Conservation (phyloP, 37 sponge, comb jelly and placozoan genomes). For the Geodia barretti region DNA sequence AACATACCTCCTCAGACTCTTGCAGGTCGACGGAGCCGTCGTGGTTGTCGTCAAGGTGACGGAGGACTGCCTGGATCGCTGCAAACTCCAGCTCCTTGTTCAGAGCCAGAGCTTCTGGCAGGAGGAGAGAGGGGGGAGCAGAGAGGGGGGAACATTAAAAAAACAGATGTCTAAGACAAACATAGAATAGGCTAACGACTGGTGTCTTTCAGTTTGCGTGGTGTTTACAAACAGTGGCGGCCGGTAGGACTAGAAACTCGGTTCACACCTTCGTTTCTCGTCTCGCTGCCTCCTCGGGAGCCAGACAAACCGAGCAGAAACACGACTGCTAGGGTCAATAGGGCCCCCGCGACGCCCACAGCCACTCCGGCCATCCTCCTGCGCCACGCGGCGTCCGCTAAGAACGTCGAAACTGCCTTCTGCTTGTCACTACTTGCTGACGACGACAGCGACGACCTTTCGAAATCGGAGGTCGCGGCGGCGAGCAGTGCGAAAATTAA, state of each 20-base stretch:
- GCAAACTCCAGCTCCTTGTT: constrained; percentile 41
- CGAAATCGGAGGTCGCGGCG: not conserved
- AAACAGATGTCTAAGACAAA: not conserved
- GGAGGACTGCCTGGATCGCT: constrained; percentile 49
- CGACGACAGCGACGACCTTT: too few species aligned
- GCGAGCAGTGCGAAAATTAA: not conserved
- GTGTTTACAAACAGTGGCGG: not conserved
- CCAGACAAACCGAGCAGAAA: not conserved
- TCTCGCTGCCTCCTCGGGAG: not conserved
- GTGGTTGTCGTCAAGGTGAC: constrained; percentile 54
- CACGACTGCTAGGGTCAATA: not conserved
- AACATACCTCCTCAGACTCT: not conserved
- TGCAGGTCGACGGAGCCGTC: not conserved
- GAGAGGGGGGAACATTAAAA: not conserved
- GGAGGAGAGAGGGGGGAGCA: not conserved
- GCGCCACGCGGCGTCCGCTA: too few species aligned
- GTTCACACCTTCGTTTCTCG: not conserved
- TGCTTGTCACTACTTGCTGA: too few species aligned
- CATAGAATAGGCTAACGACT: not conserved
- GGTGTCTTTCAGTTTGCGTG: not conserved
- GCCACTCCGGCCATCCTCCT: not conserved
- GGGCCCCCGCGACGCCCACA: not conserved
- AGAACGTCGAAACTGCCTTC: too few species aligned
- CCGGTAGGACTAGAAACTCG: too few species aligned
- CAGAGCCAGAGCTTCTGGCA: constrained; percentile 15